Base-by-base conservation (phyloP, 2,113 vertebrate species). In the Thomomys bottae region DNA sequence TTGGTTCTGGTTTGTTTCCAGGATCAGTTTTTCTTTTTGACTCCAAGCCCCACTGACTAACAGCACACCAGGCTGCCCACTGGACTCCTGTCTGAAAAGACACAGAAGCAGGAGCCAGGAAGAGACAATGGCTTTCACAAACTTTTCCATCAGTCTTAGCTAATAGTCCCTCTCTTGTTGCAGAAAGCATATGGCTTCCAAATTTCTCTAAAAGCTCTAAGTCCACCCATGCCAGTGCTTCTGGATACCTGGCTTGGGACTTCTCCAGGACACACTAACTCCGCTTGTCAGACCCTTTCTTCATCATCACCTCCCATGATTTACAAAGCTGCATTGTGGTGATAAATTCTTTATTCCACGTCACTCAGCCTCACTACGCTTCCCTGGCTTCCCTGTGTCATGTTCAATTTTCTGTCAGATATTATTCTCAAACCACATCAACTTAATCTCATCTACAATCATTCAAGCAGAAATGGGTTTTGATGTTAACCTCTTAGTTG, bases 401-500 rank as follows among this genome's bases (percentile, higher is more conserved):
- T 40, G 61, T 86, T 64, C 30, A 28, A 54, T 63, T 54, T 87
- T 34, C 77, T 84, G 15, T 71, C 49, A 89, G 61, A 28, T 11
- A 63, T 72, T 14, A 59, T 28, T 76, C 84, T 90, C 73, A 73
- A 67, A 45, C 23, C 78, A 63, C 15, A n/a, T 88, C 57, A 85
- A 8, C 54, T 79, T 90, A 90, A 70, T 85, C 40, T 45, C 34
- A 36, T 72, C 63, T 23, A 82, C 57, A 77, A 72, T 71, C n/a
- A 76, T 71, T 87, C 66, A 59, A 87, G 77, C 26, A 68, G 30
- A 94, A 88, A 87, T 63, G 32, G 23, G 72, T 86, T 87, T 87
- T 94, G 71, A 71, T 64, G 45, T 34, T 92, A 84, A 42, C 36
- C 17, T 71, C 32, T 76, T 20, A 63, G 42, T 23, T 81, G 8